A percentile compares a stretch with the other conserved stretches of the same genome.
Evolutionary conservation across 2,888 invertebrate species (phyloP).

Genomic region (Fragum sueziense): DNA sequence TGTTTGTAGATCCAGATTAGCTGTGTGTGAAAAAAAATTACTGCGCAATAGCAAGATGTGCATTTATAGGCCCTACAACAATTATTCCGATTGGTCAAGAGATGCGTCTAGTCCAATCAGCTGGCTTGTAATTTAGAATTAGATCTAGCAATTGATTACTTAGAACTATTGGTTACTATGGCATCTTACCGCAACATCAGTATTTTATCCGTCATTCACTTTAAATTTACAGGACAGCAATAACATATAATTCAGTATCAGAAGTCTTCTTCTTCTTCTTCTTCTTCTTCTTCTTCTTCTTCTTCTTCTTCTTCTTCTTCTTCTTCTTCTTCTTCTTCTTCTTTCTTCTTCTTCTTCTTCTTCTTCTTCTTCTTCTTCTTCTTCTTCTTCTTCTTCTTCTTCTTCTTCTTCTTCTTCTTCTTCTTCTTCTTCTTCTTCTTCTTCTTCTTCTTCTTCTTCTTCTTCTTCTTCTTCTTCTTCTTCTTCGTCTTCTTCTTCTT

Average conservation of each 20-base stretch:
- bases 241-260: too few relatives aligned
- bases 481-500: not conserved
- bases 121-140: too few relatives aligned
- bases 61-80: too few relatives aligned
- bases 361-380: not conserved
- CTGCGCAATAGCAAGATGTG: too few relatives aligned
- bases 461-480: not conserved
- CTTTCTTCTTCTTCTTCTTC: not conserved
- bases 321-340: not conserved
- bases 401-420: not conserved
- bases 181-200: too few relatives aligned
- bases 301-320: not conserved
- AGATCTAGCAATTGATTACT: too few relatives aligned
- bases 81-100: too few relatives aligned
- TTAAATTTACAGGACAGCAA: too few relatives aligned
- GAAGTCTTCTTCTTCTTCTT: not conserved
- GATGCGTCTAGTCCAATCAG: too few relatives aligned
- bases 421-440: not conserved
- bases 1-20: slow-evolving; percentile 3
- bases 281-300: not conserved
- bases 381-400: not conserved
- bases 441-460: not conserved
- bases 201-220: too few relatives aligned
- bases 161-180: too few relatives aligned
- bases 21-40: too few relatives aligned